Percentiles rank a stretch among this genome's conserved stretches.
Evolutionary conservation across 2,113 vertebrate species (phyloP).

Genomic region (Pluvianellus socialis): DNA sequence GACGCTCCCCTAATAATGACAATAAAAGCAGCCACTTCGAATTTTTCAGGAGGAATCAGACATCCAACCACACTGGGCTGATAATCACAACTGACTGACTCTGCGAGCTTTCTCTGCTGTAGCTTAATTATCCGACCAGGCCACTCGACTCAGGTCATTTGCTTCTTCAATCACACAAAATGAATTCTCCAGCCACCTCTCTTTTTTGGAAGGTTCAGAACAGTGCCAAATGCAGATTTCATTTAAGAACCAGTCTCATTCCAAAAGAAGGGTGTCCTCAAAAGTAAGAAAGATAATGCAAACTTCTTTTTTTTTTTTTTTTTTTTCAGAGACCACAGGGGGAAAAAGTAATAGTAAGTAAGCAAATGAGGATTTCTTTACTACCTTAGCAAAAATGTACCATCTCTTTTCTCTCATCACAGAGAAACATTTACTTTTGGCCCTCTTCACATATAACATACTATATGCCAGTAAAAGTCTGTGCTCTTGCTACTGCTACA

Average conservation of each 20-base stretch:
- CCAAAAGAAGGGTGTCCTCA: neutral
- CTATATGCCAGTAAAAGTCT: neutral
- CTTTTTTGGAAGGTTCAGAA: neutral
- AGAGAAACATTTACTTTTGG: neutral
- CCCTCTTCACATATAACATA: neutral
- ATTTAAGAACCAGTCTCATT: neutral
- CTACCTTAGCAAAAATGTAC: neutral
- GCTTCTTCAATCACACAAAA: conserved; percentile 27
- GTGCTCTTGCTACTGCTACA: neutral
- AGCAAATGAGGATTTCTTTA: neutral
- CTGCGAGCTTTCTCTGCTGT: neutral
- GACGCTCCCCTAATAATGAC: neutral
- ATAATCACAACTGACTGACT: conserved; percentile 52
- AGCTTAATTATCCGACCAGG: conserved; percentile 57
- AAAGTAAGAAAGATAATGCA: neutral
- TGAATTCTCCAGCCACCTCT: conserved; percentile 1
- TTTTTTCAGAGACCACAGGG: neutral
- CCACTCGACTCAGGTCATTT: conserved; percentile 51
- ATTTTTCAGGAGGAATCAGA: conserved; percentile 28
- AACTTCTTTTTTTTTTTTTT: neutral
- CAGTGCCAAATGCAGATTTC: neutral
- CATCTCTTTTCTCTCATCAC: neutral
- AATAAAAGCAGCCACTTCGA: conserved; percentile 14
- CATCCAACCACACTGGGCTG: neutral
- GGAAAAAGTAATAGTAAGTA: neutral